Evolutionary conservation across 2,113 vertebrate species (phyloP).

Genomic region (Proteles cristata): DNA sequence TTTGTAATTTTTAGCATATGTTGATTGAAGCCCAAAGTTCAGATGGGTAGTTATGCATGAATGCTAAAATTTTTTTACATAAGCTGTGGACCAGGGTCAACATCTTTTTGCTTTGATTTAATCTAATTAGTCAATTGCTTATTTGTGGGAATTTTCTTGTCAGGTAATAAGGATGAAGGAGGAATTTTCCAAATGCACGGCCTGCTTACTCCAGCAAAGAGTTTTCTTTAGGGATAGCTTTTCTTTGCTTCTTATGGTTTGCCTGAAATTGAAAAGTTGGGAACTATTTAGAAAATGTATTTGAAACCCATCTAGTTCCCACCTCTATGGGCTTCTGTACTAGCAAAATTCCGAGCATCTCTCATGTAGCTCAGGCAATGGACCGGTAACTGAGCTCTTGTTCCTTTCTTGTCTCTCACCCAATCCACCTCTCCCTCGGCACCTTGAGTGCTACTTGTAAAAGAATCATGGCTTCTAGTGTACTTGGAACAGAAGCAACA

Average conservation of each 20-base stretch:
- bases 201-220: not conserved
- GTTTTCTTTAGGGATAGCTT: not conserved
- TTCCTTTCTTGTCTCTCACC: not conserved
- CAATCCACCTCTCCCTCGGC: not conserved
- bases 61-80: not conserved
- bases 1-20: not conserved
- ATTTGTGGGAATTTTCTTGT: not conserved
- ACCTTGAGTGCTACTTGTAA: not conserved
- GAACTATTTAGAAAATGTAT: not conserved
- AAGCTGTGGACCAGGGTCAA: not conserved
- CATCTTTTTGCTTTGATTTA: not conserved
- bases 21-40: not conserved
- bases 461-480: not conserved
- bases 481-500: not conserved
- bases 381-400: not conserved
- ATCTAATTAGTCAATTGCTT: not conserved
- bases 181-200: not conserved
- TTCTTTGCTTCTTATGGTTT: constrained; percentile 23
- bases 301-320: not conserved
- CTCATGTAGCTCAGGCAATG: not conserved
- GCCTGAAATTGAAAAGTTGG: not conserved
- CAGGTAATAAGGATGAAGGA: not conserved
- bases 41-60: not conserved
- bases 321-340: not conserved
- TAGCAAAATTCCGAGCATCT: not conserved